A percentile compares a stretch with the other conserved stretches of the same genome.
Conservation (phyloP, 1,140 invertebrate genomes). For the Branchinecta lindahli region DNA sequence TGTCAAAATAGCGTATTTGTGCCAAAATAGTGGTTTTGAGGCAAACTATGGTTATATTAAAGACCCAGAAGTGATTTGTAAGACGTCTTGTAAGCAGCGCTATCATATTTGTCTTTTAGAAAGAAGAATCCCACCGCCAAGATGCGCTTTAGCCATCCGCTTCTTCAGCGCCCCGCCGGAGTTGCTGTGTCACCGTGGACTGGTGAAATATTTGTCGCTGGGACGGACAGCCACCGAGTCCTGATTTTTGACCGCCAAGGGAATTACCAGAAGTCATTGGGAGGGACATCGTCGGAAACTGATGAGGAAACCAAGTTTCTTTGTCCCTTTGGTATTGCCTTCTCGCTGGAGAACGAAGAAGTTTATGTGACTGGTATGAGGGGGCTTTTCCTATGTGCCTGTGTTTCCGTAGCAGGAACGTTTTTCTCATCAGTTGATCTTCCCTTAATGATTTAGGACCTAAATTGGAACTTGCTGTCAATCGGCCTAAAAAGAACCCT, state of each 20-base stretch:
- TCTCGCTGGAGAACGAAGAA: slow-evolving; percentile 40
- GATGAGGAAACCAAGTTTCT: slow-evolving; percentile 35
- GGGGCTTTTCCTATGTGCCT: too few species aligned
- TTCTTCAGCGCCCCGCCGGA: slow-evolving; percentile 38
- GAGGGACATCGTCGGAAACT: slow-evolving; percentile 25
- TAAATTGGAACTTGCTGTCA: too few species aligned
- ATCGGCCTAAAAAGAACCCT: too few species aligned
- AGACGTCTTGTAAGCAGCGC: too few species aligned
- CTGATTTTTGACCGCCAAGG: slow-evolving; percentile 39
- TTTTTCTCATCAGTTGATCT: too few species aligned
- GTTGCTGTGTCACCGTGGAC: slow-evolving; percentile 41
- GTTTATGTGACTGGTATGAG: slow-evolving; percentile 43
- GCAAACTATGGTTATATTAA: too few species aligned
- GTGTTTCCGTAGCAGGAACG: too few species aligned
- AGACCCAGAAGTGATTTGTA: too few species aligned
- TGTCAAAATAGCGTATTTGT: too few species aligned
- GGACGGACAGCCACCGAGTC: slow-evolving; percentile 39
- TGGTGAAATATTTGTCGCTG: slow-evolving; percentile 38
- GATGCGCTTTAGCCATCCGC: slow-evolving; percentile 18
- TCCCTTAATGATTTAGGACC: too few species aligned
- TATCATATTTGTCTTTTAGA: slow-evolving; percentile 14
- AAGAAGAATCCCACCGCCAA: slow-evolving; percentile 19
- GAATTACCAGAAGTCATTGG: slow-evolving; percentile 29
- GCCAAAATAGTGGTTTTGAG: too few species aligned
- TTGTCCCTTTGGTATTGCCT: slow-evolving; percentile 48